A percentile compares a stretch with the other conserved stretches of the same genome.
phyloP scores from a whole-genome alignment of 2,113 vertebrate genomes.

The Indicator indicator region DNA sequence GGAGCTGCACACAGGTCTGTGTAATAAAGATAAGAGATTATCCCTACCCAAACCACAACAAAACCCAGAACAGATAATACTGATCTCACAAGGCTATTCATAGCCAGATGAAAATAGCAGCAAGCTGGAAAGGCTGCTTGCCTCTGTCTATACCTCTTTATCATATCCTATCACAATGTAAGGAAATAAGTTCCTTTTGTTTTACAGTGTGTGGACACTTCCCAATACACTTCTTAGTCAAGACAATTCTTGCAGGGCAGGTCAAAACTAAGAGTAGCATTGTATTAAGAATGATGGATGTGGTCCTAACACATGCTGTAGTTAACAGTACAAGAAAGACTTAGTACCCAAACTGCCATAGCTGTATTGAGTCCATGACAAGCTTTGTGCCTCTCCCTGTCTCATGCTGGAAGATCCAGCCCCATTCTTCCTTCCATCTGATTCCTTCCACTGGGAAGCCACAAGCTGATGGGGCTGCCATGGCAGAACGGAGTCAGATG shows the following conservation, averaged over 20 bases:
- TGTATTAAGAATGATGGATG: slow-evolving; percentile 10
- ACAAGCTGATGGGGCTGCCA: neutral
- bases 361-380: neutral
- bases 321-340: neutral
- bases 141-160: neutral
- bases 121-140: neutral
- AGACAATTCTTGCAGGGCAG: neutral
- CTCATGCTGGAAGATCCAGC: neutral
- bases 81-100: slow-evolving; percentile 8
- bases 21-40: slow-evolving; percentile 19
- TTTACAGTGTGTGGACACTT: neutral
- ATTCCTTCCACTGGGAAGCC: neutral
- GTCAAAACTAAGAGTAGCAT: neutral
- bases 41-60: neutral
- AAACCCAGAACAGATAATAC: neutral
- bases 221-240: neutral
- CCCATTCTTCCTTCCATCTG: neutral
- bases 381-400: neutral
- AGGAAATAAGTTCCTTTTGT: slow-evolving; percentile 27
- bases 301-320: neutral
- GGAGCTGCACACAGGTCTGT: neutral
- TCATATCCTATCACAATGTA: neutral
- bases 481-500: neutral
- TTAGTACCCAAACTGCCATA: neutral
- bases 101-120: neutral